phyloP scores from a whole-genome alignment of 2,888 invertebrate species.

The Nephrotoma guestfalica region DNA sequence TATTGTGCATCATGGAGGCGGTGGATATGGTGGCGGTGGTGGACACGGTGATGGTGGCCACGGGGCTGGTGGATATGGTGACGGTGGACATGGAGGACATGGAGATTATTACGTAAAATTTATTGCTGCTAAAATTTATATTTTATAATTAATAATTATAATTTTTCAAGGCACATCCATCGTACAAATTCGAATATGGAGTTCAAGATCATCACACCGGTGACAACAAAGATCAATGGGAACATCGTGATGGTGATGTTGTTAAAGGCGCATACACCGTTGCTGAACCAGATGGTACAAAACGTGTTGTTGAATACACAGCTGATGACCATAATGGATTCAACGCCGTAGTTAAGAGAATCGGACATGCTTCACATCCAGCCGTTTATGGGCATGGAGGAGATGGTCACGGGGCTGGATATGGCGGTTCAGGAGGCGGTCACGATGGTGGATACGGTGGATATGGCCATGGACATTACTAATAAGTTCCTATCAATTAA shows the following conservation, averaged over 20 bases:
- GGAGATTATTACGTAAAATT: neutral
- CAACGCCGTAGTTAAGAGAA: slow-evolving; percentile 35
- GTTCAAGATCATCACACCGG: slow-evolving; percentile 36
- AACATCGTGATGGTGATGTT: slow-evolving; percentile 36
- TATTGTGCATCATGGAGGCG: neutral
- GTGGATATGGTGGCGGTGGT: neutral
- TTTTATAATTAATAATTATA: neutral
- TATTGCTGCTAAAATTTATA: neutral
- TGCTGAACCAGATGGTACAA: slow-evolving; percentile 35
- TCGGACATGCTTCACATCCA: slow-evolving; percentile 25
- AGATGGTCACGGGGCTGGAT: slow-evolving; percentile 9
- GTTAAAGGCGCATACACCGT: slow-evolving; percentile 35
- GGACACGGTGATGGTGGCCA: neutral
- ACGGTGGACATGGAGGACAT: slow-evolving; percentile 18
- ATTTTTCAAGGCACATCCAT: slow-evolving; percentile 22
- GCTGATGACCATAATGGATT: slow-evolving; percentile 36
- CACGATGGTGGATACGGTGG: slow-evolving; percentile 5
- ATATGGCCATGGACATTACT: slow-evolving; percentile 3
- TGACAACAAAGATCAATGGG: slow-evolving; percentile 35
- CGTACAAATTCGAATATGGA: slow-evolving; percentile 34
- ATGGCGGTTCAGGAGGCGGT: slow-evolving; percentile 16
- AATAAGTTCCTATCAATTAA: neutral
- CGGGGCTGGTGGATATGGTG: neutral
- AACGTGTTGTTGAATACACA: slow-evolving; percentile 35
- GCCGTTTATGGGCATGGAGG: neutral